Conservation (phyloP, 2,888 invertebrate species). For the Eumacrocentrus americanus region DNA sequence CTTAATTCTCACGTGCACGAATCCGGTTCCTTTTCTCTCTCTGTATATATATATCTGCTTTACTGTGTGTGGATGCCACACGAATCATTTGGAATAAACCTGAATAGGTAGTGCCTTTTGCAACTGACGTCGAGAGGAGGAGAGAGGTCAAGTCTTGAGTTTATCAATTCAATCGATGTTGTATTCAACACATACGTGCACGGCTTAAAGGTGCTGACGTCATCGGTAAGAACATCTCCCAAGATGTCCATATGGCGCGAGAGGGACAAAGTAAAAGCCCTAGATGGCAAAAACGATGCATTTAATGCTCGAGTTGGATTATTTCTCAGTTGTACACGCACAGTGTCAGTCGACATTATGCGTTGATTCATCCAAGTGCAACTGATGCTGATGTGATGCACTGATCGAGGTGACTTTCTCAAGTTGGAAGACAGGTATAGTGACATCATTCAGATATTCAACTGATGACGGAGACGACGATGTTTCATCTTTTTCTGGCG, state of each 20-base stretch:
- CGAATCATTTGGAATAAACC: neutral
- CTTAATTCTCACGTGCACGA: neutral
- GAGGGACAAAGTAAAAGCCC: slow-evolving; percentile 6
- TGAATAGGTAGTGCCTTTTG: neutral
- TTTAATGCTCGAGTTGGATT: neutral
- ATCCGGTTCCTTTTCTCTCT: neutral
- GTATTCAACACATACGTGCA: neutral
- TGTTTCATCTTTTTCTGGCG: slow-evolving; percentile 9
- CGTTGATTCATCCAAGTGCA: slow-evolving; percentile 10
- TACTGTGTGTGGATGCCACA: neutral
- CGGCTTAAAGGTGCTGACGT: slow-evolving; percentile 9
- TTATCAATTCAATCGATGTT: neutral
- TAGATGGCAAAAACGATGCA: slow-evolving; percentile 11
- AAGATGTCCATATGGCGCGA: slow-evolving; percentile 5
- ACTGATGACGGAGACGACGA: neutral
- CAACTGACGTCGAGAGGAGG: neutral
- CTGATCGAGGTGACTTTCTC: slow-evolving; percentile 13
- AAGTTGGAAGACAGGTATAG: slow-evolving; percentile 9
- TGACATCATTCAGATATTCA: slow-evolving; percentile 13
- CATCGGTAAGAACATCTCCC: slow-evolving; percentile 5
- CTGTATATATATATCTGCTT: no score
- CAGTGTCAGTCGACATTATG: neutral
- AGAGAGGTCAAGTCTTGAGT: neutral
- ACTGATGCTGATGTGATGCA: neutral
- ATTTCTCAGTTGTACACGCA: neutral